Conservation (phyloP, 2,113 vertebrate genomes). For the Lipophrys pholis region DNA sequence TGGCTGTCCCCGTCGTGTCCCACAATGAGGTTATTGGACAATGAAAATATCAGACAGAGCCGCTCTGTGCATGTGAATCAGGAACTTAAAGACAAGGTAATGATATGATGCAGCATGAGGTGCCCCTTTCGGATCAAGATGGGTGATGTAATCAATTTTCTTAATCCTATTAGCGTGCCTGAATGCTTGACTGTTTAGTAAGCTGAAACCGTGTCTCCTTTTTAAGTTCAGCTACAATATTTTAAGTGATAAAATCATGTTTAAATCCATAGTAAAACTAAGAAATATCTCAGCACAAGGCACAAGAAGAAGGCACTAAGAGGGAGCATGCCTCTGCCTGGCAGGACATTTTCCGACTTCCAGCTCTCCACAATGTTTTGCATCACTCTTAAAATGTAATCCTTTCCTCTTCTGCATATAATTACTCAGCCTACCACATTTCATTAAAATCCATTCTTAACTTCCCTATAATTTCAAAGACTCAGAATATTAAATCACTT, state of each 20-base stretch:
- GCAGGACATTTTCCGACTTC: too few relatives aligned
- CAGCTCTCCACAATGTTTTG: too few relatives aligned
- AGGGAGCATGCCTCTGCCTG: too few relatives aligned
- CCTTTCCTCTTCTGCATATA: too few relatives aligned
- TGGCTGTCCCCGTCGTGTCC: slow-evolving; percentile 22
- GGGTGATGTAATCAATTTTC: neutral
- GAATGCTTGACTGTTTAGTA: neutral
- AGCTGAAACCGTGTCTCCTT: neutral
- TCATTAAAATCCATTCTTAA: too few relatives aligned
- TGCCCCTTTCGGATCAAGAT: neutral
- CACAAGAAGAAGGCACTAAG: neutral
- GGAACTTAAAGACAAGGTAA: slow-evolving; percentile 16
- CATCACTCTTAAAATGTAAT: too few relatives aligned
- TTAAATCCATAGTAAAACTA: neutral
- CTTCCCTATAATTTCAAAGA: too few relatives aligned
- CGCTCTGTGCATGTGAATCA: slow-evolving; percentile 7
- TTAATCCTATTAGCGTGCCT: neutral
- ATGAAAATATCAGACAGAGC: slow-evolving; percentile 18
- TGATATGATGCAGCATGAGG: neutral
- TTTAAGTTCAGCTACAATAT: neutral
- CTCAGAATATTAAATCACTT: too few relatives aligned
- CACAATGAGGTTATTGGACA: slow-evolving; percentile 34
- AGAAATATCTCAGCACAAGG: neutral
- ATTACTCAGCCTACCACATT: too few relatives aligned
- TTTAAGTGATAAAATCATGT: neutral